Evolutionary conservation across 2,113 vertebrate species (phyloP), one percentile per base, ranked within the genome.

Genomic region (Carollia perspicillata): DNA sequence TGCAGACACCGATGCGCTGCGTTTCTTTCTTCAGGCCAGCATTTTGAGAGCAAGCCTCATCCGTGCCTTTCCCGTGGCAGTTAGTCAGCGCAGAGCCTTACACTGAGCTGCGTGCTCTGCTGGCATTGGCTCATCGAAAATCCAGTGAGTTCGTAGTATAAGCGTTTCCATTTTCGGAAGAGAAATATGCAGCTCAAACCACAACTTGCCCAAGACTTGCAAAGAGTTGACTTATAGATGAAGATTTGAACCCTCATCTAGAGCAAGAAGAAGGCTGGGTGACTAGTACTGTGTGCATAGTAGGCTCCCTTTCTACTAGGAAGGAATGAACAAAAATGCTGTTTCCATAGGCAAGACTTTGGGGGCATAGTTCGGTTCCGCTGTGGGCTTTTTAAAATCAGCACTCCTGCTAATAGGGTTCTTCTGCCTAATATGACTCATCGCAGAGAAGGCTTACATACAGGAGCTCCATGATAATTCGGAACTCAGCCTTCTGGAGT

Each of bases 371-470:
- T 20, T 79, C 28, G 78, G 0, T 44, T 60, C 35, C 10, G 81
- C 6, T 17, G 26, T 3, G 60, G 22, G 4, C 2, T 47, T 65
- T 23, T 71, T 79, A 4, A n/a, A 60, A 77, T 90, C 40, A 33
- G 65, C 84, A 30, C 23, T 81, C 14, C 4, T 17, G 30, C 23
- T 94, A 85, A 94, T 94, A 80, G 78, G 90, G 93, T 95, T 97
- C 74, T 79, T 97, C 69, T 79, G 72, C 72, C 72, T 95, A 95
- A 94, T 90, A 79, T 72, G 63, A 58, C 55, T 68, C 51, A 33
- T 88, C 95, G 95, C 85, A 88, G 72, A 94, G 58, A 93, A 89
- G 22, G 16, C 33, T 86, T 93, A 51, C 92, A 94, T 74, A 90
- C 95, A 89, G 74, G 26, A 53, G n/a, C 30, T 74, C 55, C 16